phyloP scores from a whole-genome alignment of 2,797 vertebrate genomes.

The Ataeniobius toweri region DNA sequence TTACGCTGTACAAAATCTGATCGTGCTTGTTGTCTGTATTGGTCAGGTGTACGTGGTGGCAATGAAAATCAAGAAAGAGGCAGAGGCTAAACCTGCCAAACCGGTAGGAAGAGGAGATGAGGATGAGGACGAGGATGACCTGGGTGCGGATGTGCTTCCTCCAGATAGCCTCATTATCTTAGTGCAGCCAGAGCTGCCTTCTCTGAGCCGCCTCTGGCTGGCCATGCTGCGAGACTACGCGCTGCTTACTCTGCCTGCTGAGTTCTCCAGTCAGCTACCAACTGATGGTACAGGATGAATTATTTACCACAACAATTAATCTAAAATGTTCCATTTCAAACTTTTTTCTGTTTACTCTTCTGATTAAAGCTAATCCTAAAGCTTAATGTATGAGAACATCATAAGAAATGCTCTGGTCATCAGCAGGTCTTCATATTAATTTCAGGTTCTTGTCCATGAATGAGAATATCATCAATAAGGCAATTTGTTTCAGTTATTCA shows the following conservation, averaged over 20 bases:
- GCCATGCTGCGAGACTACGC: conserved; percentile 95
- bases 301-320: not conserved
- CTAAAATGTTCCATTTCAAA: not conserved
- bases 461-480: too few species aligned
- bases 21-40: not conserved
- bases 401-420: too few species aligned
- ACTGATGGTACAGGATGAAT: conserved; percentile 85
- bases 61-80: conserved; percentile 98
- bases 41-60: conserved; percentile 94
- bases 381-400: not conserved
- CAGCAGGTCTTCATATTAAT: too few species aligned
- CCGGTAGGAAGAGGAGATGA: conserved; percentile 80
- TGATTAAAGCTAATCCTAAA: not conserved
- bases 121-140: conserved; percentile 88
- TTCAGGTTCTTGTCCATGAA: not conserved
- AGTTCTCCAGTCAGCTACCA: conserved; percentile 98
- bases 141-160: conserved; percentile 85
- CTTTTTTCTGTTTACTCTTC: not conserved
- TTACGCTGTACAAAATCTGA: not conserved
- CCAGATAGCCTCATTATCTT: conserved; percentile 96
- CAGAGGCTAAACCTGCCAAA: conserved; percentile 86
- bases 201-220: conserved; percentile 94
- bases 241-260: conserved; percentile 92
- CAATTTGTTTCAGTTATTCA: too few species aligned
- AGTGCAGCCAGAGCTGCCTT: conserved; percentile 93